phyloP scores from a whole-genome alignment of 2,797 vertebrate genomes.

The Hylomyscus alleni region DNA sequence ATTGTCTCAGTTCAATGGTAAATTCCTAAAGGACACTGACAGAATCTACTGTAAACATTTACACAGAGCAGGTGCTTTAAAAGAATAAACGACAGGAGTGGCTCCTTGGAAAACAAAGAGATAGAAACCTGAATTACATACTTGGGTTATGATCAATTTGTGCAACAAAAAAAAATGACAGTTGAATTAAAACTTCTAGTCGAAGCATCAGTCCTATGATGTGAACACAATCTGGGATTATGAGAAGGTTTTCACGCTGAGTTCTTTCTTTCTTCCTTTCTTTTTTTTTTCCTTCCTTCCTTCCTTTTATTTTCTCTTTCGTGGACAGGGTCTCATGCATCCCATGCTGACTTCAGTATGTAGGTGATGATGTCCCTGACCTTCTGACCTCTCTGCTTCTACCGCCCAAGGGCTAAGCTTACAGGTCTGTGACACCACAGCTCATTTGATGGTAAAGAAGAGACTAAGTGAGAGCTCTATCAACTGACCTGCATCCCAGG shows the following conservation, averaged over 20 bases:
- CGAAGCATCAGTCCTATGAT: not conserved
- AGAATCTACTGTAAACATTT: conserved; percentile 32
- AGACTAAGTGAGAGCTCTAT: not conserved
- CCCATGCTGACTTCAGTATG: not conserved
- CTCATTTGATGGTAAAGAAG: not conserved
- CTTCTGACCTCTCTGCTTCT: not conserved
- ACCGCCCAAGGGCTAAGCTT: not conserved
- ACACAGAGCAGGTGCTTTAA: not conserved
- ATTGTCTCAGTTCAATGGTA: conserved; percentile 1
- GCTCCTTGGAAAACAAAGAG: conserved; percentile 7
- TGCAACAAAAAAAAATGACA: not conserved
- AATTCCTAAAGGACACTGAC: conserved; percentile 48
- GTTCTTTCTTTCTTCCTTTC: too few relatives aligned
- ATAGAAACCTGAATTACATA: not conserved
- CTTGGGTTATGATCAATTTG: not conserved
- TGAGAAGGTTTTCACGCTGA: not conserved
- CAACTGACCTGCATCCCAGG: not conserved
- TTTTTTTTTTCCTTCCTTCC: too few relatives aligned
- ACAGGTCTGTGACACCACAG: not conserved
- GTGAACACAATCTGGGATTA: conserved; percentile 15
- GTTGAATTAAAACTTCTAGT: conserved; percentile 6
- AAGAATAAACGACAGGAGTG: not conserved
- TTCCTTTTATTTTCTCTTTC: too few relatives aligned
- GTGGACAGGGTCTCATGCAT: not conserved
- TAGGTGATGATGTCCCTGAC: not conserved